Conservation (phyloP, 2,113 vertebrate species). For the Phrynosoma platyrhinos region DNA sequence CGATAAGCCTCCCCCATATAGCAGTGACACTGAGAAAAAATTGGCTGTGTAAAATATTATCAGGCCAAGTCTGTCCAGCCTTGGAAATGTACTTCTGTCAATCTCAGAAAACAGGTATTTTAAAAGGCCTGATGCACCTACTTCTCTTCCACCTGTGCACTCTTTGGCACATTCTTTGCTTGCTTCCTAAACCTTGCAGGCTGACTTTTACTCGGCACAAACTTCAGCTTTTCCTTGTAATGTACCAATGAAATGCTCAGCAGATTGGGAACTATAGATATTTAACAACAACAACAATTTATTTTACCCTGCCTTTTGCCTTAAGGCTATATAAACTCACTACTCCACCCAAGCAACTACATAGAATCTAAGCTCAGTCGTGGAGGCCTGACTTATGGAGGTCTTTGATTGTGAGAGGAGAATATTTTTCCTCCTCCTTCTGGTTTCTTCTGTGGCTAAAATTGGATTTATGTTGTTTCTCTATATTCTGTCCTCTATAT, state of each 20-base stretch:
- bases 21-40: constrained; percentile 8
- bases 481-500: too few relatives aligned
- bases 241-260: not conserved
- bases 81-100: not conserved
- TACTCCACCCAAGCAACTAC: not conserved
- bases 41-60: constrained; percentile 9
- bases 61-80: accelerated
- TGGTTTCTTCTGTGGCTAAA: too few relatives aligned
- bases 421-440: too few relatives aligned
- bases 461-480: too few relatives aligned
- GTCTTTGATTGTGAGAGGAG: too few relatives aligned
- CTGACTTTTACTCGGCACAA: not conserved
- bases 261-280: not conserved
- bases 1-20: not conserved
- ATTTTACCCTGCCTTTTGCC: not conserved
- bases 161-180: not conserved
- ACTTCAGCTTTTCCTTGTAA: accelerated
- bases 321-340: not conserved
- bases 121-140: not conserved
- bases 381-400: not conserved
- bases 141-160: not conserved
- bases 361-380: not conserved
- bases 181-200: not conserved
- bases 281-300: not conserved
- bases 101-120: constrained; percentile 25